Percentiles rank a stretch among this genome's conserved stretches.
Conservation (phyloP, 1,140 invertebrate genomes). For the Hylaeus anthracinus region DNA sequence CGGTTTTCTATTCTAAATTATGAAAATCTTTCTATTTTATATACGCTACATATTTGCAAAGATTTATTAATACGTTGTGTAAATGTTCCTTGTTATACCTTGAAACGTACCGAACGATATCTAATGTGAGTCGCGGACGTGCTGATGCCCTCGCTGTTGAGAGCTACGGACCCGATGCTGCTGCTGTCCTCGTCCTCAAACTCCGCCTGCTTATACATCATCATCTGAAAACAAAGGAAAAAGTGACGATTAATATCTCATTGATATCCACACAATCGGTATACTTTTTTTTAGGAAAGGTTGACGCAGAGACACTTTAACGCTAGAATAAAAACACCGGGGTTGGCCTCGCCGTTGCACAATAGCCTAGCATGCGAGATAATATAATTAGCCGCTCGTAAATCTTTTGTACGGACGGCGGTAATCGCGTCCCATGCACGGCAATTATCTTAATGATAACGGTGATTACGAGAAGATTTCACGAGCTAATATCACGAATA, state of each 20-base stretch:
- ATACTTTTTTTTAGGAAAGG: no score
- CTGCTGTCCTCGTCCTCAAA: constrained; percentile 91
- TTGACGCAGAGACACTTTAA: no score
- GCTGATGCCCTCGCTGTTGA: constrained; percentile 84
- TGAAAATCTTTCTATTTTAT: no score
- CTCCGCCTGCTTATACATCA: constrained; percentile 91
- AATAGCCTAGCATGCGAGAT: not conserved
- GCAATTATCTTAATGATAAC: not conserved
- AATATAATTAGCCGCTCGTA: not conserved
- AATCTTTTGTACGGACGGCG: not conserved
- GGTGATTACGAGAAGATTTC: not conserved
- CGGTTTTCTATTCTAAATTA: no score
- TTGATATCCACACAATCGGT: no score
- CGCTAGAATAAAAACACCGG: not conserved
- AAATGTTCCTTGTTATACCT: no score
- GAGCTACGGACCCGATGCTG: constrained; percentile 90
- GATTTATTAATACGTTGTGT: no score
- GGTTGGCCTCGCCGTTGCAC: not conserved
- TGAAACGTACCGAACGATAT: constrained; percentile 86
- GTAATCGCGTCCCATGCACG: not conserved
- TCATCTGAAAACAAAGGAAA: constrained; percentile 84
- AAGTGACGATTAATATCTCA: not conserved
- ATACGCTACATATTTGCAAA: no score
- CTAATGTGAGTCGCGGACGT: constrained; percentile 90
- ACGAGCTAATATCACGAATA: not conserved